phyloP scores from a whole-genome alignment of 1,140 invertebrate species.

The Zaprionus capensis region DNA sequence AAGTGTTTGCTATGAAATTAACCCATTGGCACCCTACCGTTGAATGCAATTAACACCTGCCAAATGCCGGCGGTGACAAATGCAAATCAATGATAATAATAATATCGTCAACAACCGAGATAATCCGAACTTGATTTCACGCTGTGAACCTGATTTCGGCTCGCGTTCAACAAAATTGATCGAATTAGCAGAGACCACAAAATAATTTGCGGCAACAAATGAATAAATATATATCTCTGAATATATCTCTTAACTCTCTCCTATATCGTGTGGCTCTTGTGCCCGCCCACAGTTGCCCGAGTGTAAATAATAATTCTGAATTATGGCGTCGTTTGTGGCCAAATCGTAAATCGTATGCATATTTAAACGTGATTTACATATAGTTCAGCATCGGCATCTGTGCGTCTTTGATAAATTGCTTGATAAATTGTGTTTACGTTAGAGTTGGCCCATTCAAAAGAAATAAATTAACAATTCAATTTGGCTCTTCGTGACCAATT shows the following conservation, averaged over 20 bases:
- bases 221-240: background rate
- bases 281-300: background rate
- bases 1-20: slow-evolving; percentile 15
- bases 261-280: background rate
- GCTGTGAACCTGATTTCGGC: slow-evolving; percentile 12
- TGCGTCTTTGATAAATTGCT: background rate
- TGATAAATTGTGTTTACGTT: slow-evolving; percentile 5
- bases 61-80: slow-evolving; percentile 4
- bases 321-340: slow-evolving; percentile 10
- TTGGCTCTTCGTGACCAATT: background rate
- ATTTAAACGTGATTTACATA: slow-evolving; percentile 9
- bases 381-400: background rate
- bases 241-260: background rate
- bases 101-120: background rate
- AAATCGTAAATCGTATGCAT: slow-evolving; percentile 15
- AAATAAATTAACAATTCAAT: slow-evolving; percentile 18
- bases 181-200: background rate
- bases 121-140: background rate
- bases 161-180: background rate
- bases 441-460: background rate
- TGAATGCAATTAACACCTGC: slow-evolving; percentile 26
- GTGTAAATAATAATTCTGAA: slow-evolving; percentile 13
- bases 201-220: slow-evolving; percentile 1
- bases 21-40: slow-evolving; percentile 7
- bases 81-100: slow-evolving; percentile 20